A percentile compares a stretch with the other conserved stretches of the same genome.
phyloP scores from a whole-genome alignment of 2,113 vertebrate genomes.

The Tetrax tetrax region DNA sequence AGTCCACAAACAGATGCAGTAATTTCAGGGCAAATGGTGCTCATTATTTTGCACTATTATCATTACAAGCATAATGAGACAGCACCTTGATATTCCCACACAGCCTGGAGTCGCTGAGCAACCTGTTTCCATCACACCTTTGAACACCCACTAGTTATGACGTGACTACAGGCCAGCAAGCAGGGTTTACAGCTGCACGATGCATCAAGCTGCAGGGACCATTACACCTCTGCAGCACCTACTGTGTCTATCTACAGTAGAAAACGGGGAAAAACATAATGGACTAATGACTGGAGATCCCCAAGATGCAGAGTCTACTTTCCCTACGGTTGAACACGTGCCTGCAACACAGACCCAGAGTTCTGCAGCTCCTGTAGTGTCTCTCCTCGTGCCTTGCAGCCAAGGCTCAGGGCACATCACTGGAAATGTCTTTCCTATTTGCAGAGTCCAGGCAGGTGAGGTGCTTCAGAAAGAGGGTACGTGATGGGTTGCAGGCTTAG shows the following conservation, averaged over 20 bases:
- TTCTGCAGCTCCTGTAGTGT: neutral
- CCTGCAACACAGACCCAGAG: neutral
- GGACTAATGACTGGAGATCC: neutral
- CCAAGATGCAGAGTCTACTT: neutral
- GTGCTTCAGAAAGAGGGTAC: neutral
- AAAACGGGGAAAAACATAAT: neutral
- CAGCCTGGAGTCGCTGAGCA: neutral
- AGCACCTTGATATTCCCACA: neutral
- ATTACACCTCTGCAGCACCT: neutral
- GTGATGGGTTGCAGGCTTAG: neutral
- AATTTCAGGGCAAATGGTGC: neutral
- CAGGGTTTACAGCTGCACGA: neutral
- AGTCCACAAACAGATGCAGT: neutral
- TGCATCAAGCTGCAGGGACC: neutral
- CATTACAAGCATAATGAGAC: neutral
- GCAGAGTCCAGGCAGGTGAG: neutral
- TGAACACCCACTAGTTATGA: neutral
- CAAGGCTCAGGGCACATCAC: neutral
- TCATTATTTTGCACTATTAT: neutral
- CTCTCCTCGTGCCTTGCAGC: neutral
- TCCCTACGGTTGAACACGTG: neutral
- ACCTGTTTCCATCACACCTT: neutral
- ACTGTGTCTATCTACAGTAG: neutral
- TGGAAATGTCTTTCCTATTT: neutral
- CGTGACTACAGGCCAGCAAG: neutral